Evolutionary conservation across 30 jellyfish, hydroid and myxozoan genomes (phyloP).

Genomic region (Aurelia sp.): DNA sequence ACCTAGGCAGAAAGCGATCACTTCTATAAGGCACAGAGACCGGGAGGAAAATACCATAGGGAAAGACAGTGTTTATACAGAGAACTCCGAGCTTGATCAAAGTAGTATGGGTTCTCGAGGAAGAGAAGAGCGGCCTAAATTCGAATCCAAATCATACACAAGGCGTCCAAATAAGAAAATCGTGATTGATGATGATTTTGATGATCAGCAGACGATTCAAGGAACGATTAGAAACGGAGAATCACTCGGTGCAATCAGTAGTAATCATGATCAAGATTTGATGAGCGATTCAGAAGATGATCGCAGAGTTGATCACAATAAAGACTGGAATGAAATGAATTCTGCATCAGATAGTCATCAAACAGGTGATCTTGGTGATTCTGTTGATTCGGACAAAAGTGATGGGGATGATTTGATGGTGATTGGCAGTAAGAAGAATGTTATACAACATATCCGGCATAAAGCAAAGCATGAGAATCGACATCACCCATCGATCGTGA

Average conservation of each 20-base stretch:
- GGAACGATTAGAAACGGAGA: neutral
- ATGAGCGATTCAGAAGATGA: neutral
- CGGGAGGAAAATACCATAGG: neutral
- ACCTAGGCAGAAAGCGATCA: neutral
- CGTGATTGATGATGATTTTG: constrained; percentile 27
- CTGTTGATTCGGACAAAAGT: constrained; percentile 2
- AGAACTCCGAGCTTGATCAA: neutral
- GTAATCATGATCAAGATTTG: neutral
- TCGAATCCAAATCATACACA: constrained; percentile 5
- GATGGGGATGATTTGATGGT: neutral
- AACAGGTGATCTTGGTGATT: constrained; percentile 1
- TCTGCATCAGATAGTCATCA: neutral
- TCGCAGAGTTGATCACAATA: no score
- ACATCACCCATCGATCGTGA: constrained; percentile 12
- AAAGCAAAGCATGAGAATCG: neutral
- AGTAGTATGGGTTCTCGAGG: neutral
- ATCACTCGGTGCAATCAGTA: neutral
- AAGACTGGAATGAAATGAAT: no score
- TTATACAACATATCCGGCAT: neutral
- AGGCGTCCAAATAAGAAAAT: neutral
- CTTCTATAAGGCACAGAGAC: neutral
- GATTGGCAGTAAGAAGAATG: neutral
- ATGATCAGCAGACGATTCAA: neutral
- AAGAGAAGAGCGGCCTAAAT: neutral
- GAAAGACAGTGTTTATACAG: neutral